phyloP scores from a whole-genome alignment of 2,888 invertebrate genomes.

The Portevinia maculata region DNA sequence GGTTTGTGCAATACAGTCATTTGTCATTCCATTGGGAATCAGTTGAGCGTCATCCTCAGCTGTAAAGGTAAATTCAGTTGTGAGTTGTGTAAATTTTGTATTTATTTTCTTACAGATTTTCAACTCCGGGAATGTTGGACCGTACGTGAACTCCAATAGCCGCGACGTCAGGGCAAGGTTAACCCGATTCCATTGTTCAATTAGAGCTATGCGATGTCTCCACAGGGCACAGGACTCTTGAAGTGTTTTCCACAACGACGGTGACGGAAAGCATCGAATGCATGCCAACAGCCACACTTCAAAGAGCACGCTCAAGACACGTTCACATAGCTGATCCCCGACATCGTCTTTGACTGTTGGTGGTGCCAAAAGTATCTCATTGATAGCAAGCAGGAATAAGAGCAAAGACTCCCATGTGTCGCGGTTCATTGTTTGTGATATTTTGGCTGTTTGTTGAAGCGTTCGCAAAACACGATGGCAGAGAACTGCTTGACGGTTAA shows the following conservation, averaged over 20 bases:
- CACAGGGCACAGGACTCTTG: constrained; percentile 96
- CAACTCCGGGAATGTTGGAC: constrained; percentile 90
- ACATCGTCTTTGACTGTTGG: constrained; percentile 97
- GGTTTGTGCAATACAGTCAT: constrained; percentile 95
- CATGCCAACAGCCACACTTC: constrained; percentile 89
- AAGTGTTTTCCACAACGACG: constrained; percentile 97
- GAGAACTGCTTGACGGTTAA: constrained; percentile 95
- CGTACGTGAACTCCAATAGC: constrained; percentile 94
- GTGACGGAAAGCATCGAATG: constrained; percentile 94
- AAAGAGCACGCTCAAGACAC: constrained; percentile 96
- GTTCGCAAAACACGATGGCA: constrained; percentile 95
- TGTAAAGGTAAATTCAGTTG: constrained; percentile 78
- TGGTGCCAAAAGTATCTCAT: constrained; percentile 94
- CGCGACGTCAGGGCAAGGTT: constrained; percentile 94
- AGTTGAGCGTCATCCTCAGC: constrained; percentile 93
- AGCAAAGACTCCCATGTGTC: constrained; percentile 96
- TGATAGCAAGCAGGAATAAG: constrained; percentile 93
- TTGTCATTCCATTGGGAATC: constrained; percentile 92
- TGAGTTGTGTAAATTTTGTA: neutral
- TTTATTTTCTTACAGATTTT: constrained; percentile 87
- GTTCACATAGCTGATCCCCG: constrained; percentile 96
- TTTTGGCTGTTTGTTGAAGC: constrained; percentile 90
- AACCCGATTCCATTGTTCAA: constrained; percentile 97
- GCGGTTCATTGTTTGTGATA: constrained; percentile 89
- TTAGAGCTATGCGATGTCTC: constrained; percentile 96